These are phyloP conservation scores for Nowickia ferox DNA, from an alignment of 2,888 invertebrate genomes.

Conservation along the genomic window DNA sequence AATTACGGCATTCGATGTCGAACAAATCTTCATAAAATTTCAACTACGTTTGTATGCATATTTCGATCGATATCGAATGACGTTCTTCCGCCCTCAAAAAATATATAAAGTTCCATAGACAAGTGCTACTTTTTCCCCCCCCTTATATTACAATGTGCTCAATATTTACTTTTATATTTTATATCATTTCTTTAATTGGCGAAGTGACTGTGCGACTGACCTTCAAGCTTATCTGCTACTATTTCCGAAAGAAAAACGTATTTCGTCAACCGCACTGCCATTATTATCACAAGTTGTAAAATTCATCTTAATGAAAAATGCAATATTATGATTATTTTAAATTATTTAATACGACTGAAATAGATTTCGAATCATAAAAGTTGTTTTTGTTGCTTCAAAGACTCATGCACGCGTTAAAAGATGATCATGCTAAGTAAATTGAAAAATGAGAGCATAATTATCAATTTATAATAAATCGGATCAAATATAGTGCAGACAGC, in stretches of 20 bases:
- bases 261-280: neutral
- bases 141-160: no score
- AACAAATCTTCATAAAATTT: no score
- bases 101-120: no score
- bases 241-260: neutral
- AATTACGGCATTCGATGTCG: no score
- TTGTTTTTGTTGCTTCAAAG: neutral
- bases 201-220: neutral
- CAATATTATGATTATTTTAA: conserved; percentile 1
- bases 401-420: neutral
- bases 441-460: no score
- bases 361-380: neutral
- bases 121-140: no score
- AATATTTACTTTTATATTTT: neutral
- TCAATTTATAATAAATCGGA: no score
- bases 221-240: neutral
- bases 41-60: no score
- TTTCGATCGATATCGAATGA: no score
- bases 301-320: neutral
- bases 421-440: neutral
- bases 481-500: no score
- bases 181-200: neutral
- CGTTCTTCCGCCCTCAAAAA: neutral
- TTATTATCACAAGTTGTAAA: neutral
- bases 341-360: neutral